A percentile compares a stretch with the other conserved stretches of the same genome.
phyloP scores from a whole-genome alignment of 1,140 invertebrate species.

The Pollicipes pollicipes region DNA sequence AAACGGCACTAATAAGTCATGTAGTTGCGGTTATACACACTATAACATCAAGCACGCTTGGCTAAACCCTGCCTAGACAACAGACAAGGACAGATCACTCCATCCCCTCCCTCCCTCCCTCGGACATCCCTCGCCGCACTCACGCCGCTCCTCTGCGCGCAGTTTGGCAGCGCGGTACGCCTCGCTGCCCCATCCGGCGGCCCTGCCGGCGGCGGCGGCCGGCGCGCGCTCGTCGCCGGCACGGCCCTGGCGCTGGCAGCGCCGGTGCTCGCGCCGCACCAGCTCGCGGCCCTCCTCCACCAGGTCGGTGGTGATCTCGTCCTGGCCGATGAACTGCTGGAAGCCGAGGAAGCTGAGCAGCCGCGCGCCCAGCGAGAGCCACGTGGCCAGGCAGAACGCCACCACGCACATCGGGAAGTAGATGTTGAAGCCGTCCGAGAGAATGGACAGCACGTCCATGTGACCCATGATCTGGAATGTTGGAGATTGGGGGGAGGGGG shows the following conservation, averaged over 20 bases:
- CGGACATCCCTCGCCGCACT: not conserved
- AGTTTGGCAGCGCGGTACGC: not conserved
- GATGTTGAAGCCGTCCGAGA: conserved; percentile 95
- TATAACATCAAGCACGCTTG: no score
- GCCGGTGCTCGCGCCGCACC: conserved; percentile 18
- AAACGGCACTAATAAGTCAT: no score
- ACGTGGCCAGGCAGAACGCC: conserved; percentile 80
- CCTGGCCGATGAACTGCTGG: conserved; percentile 75
- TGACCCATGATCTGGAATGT: conserved; percentile 96
- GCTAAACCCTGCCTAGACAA: no score
- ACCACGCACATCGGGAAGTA: conserved; percentile 97
- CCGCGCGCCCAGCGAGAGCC: conserved; percentile 81
- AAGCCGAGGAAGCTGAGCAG: conserved; percentile 72
- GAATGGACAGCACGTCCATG: conserved; percentile 93
- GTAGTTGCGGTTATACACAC: no score
- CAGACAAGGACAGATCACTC: no score
- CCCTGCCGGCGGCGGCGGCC: no score
- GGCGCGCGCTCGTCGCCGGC: not conserved
- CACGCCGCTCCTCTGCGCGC: not conserved
- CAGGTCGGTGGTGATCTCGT: conserved; percentile 78
- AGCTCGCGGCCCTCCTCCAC: conserved; percentile 83
- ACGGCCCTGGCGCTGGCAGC: not conserved
- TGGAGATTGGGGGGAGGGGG: not conserved
- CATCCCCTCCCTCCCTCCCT: no score
- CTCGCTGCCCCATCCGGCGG: not conserved